Conservation (phyloP, 2,888 invertebrate genomes). For the Trichacis sp. region DNA sequence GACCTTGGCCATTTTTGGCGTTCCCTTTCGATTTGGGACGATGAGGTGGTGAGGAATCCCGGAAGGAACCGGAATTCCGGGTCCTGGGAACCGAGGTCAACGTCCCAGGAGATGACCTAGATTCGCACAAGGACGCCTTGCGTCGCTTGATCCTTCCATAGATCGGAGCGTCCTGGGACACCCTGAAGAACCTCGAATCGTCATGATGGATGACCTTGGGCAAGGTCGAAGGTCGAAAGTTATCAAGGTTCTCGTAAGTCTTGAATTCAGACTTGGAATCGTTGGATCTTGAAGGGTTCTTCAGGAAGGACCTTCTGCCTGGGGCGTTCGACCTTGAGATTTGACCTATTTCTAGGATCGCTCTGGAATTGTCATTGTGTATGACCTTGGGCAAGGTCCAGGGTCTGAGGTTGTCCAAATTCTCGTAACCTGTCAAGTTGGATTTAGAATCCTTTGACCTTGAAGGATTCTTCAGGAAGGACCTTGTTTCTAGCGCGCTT, state of each 20-base stretch:
- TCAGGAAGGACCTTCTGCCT: constrained; percentile 12
- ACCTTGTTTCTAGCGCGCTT: constrained; percentile 18
- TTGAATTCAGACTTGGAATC: too few relatives aligned
- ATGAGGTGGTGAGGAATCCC: constrained; percentile 29
- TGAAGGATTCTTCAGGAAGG: constrained; percentile 15
- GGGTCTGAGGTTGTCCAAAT: too few relatives aligned
- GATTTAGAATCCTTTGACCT: constrained; percentile 19
- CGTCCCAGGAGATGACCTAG: constrained; percentile 16
- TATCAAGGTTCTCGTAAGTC: too few relatives aligned
- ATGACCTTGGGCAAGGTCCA: too few relatives aligned
- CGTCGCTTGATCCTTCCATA: constrained; percentile 61
- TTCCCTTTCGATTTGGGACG: constrained; percentile 43
- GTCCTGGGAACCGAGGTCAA: constrained; percentile 2
- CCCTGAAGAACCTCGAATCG: constrained; percentile 28
- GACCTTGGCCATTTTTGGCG: constrained; percentile 26
- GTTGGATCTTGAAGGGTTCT: constrained; percentile 22
- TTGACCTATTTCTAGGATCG: constrained; percentile 39
- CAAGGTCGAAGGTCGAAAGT: constrained; percentile 55
- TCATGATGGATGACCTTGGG: constrained; percentile 55
- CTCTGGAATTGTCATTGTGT: too few relatives aligned
- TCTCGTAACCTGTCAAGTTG: not conserved
- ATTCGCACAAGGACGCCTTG: constrained; percentile 54
- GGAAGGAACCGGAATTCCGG: constrained; percentile 26
- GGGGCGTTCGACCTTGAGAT: constrained; percentile 33
- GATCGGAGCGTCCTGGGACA: constrained; percentile 55